Evolutionary conservation across 1,140 invertebrate species (phyloP), one percentile per base, ranked within the genome.

Genomic region (Palaemon carinicauda): DNA sequence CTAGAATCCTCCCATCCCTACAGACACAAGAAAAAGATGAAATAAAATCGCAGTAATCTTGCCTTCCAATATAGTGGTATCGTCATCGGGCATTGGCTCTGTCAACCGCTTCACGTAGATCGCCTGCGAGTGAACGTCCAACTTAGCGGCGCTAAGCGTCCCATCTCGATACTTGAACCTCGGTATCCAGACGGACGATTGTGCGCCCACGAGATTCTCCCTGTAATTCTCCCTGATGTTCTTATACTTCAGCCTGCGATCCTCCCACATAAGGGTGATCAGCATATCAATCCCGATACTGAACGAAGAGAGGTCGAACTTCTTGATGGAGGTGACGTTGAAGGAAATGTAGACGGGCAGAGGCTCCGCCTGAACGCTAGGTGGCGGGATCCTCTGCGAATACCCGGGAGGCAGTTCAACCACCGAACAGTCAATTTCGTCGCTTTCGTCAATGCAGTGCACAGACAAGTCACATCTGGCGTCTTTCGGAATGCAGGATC

Each of bases 281-380:
- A 17, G 10, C 10, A 52, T 41, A 69, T 82, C 80, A 0, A 73
- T 24, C 15, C 60, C 53, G 15, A 82, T 82, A 5, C 41, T 73
- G 80, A 82, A 82, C 19, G 80, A 82, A 12, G 27, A 15, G 33
- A 82, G 69, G 41, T 82, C 65, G 50, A 82, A 82, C 69, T 82
- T 65, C 65, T 69, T 71, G 65, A 82, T 60, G n/a, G 80, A 82
- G 29, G 80, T 82, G 65, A 82, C 21, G 80, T 51, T 51, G 50
- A 82, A 50, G 80, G 41, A 17, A 50, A 82, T 19, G 65, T 24
- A 19, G 31, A 82, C 51, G 17, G 80, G 80, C 41, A 82, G n/a
- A 41, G 80, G 12, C 15, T 15, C 27, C 33, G 51, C 5, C 29
- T 2, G 19, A 21, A 50, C 12, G n/a, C 50, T 41, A 15, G 80